phyloP scores from a whole-genome alignment of 2,113 vertebrate species.

The Pachypanchax playfairii region DNA sequence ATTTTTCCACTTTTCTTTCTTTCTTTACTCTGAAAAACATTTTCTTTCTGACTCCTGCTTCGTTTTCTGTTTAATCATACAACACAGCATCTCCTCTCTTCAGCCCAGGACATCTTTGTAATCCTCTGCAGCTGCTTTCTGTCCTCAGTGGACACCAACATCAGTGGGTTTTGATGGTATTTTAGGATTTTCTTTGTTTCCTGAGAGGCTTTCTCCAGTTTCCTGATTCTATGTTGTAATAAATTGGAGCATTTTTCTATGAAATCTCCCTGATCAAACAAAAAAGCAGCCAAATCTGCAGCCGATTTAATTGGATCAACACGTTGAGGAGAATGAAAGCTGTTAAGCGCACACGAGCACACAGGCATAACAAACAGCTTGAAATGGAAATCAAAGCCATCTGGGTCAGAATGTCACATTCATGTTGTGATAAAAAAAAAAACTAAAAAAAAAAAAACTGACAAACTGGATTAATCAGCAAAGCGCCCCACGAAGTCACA shows the following conservation, averaged over 20 bases:
- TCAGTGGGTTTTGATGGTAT: neutral
- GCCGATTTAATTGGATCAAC: neutral
- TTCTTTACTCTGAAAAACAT: slow-evolving; percentile 14
- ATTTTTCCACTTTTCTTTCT: slow-evolving; percentile 7
- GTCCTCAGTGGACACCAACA: slow-evolving; percentile 1
- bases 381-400: neutral
- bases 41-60: slow-evolving; percentile 11
- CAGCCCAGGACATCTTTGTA: slow-evolving; percentile 12
- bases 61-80: slow-evolving; percentile 13
- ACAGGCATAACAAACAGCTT: neutral
- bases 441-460: too few relatives aligned
- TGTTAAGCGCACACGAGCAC: neutral
- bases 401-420: neutral
- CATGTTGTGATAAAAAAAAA: neutral
- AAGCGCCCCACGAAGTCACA: neutral
- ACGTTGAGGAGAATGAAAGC: neutral
- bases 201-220: neutral
- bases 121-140: slow-evolving; percentile 6
- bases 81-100: neutral
- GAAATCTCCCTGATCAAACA: neutral
- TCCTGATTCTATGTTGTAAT: neutral
- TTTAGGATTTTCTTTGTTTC: slow-evolving; percentile 1
- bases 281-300: neutral
- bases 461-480: neutral
- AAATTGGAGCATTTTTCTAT: neutral